Conservation (phyloP, 2,113 vertebrate species). For the Jacana jacana region DNA sequence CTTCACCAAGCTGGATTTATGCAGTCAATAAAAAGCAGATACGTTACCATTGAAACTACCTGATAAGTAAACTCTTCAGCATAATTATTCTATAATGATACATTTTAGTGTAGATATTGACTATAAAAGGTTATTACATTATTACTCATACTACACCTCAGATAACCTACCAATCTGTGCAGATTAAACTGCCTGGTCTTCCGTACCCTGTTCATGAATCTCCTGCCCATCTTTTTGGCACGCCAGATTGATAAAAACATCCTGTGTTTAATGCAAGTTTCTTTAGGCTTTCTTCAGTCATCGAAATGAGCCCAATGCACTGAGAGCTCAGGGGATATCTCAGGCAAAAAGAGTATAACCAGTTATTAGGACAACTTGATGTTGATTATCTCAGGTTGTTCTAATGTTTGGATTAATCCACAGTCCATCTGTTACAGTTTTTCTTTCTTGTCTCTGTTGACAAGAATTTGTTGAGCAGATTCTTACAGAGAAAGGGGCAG, state of each 20-base stretch:
- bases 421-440: slow-evolving; percentile 52
- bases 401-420: slow-evolving; percentile 45
- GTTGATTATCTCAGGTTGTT: slow-evolving; percentile 24
- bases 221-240: slow-evolving; percentile 83
- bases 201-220: slow-evolving; percentile 80
- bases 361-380: background rate
- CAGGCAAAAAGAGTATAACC: background rate
- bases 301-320: background rate
- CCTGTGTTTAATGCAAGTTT: background rate
- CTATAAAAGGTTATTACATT: background rate
- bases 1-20: background rate
- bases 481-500: background rate
- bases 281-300: slow-evolving; percentile 3
- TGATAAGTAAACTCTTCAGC: background rate
- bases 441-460: background rate
- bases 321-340: background rate
- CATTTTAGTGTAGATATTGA: background rate
- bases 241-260: slow-evolving; percentile 84
- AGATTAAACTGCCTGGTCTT: slow-evolving; percentile 77
- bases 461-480: background rate
- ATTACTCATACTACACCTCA: background rate
- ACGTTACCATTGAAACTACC: background rate
- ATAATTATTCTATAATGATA: background rate
- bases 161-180: slow-evolving; percentile 79
- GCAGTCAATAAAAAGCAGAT: background rate